phyloP scores from a whole-genome alignment of 2,797 vertebrate genomes.

The Sandelia bainsii region DNA sequence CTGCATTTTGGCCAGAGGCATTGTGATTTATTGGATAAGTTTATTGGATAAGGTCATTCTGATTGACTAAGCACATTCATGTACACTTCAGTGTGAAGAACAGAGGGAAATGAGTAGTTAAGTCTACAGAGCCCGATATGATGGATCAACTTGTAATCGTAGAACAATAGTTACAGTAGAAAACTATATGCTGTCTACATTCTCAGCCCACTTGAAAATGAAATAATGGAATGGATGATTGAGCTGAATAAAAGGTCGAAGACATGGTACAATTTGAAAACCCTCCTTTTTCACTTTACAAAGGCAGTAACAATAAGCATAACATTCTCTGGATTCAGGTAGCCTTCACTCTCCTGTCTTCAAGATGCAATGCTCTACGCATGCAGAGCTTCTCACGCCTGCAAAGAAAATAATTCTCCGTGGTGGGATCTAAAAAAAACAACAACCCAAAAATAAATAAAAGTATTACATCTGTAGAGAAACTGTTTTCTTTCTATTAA shows the following conservation, averaged over 20 bases:
- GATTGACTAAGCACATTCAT: too few species aligned
- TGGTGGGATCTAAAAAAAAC: neutral
- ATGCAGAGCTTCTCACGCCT: neutral
- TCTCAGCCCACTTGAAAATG: constrained; percentile 28
- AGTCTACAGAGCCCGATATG: neutral
- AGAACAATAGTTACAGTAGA: constrained; percentile 9
- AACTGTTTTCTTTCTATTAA: too few species aligned
- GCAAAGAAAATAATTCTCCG: neutral
- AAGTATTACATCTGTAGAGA: too few species aligned
- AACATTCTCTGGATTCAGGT: constrained; percentile 20
- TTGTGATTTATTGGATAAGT: too few species aligned
- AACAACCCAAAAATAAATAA: neutral
- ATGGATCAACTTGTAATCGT: neutral
- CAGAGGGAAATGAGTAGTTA: neutral
- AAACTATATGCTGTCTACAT: constrained; percentile 3
- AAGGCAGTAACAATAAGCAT: constrained; percentile 15
- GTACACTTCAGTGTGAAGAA: neutral
- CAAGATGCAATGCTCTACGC: too few species aligned
- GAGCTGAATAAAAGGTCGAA: constrained; percentile 32
- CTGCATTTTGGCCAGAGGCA: too few species aligned
- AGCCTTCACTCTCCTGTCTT: constrained; percentile 10
- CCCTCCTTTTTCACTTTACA: constrained; percentile 25
- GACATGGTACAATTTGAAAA: constrained; percentile 19
- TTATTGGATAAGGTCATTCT: too few species aligned
- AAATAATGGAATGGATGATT: neutral